Conservation (phyloP, 2,888 invertebrate species). For the Endomychus coccineus region DNA sequence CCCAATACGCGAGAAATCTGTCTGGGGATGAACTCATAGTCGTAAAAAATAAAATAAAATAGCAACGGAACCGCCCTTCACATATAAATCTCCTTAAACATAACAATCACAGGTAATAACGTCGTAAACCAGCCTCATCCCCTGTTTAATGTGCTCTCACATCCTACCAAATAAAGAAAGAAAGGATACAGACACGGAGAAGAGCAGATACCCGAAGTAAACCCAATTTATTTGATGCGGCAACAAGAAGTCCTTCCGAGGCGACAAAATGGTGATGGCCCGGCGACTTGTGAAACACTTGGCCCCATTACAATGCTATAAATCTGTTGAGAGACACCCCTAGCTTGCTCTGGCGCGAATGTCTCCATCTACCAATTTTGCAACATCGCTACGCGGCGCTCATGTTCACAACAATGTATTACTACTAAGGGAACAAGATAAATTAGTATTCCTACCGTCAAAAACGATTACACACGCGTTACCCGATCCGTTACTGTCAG, state of each 20-base stretch:
- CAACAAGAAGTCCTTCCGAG: slow-evolving; percentile 42
- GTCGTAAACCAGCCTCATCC: slow-evolving; percentile 40
- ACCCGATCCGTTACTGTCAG: too few relatives aligned
- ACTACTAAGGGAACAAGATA: slow-evolving; percentile 35
- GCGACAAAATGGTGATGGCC: slow-evolving; percentile 54
- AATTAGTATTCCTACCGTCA: slow-evolving; percentile 27
- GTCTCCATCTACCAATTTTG: slow-evolving; percentile 33
- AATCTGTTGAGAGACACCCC: slow-evolving; percentile 44
- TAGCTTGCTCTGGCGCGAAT: slow-evolving; percentile 31
- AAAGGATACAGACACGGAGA: slow-evolving; percentile 19
- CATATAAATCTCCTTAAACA: slow-evolving; percentile 39
- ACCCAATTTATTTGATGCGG: slow-evolving; percentile 44
- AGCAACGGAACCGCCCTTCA: slow-evolving; percentile 11
- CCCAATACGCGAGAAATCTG: slow-evolving; percentile 9
- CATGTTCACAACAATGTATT: slow-evolving; percentile 37
- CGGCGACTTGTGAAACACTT: slow-evolving; percentile 56
- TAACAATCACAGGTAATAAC: slow-evolving; percentile 45
- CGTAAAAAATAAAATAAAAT: slow-evolving; percentile 15
- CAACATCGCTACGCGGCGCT: slow-evolving; percentile 15
- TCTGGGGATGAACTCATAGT: slow-evolving; percentile 11
- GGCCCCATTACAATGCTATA: slow-evolving; percentile 56
- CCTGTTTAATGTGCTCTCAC: slow-evolving; percentile 32
- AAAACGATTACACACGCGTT: too few relatives aligned
- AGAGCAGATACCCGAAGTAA: slow-evolving; percentile 26
- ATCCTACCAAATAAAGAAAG: slow-evolving; percentile 31